phyloP scores from a whole-genome alignment of 1,140 invertebrate genomes.

The Lineus longissimus region DNA sequence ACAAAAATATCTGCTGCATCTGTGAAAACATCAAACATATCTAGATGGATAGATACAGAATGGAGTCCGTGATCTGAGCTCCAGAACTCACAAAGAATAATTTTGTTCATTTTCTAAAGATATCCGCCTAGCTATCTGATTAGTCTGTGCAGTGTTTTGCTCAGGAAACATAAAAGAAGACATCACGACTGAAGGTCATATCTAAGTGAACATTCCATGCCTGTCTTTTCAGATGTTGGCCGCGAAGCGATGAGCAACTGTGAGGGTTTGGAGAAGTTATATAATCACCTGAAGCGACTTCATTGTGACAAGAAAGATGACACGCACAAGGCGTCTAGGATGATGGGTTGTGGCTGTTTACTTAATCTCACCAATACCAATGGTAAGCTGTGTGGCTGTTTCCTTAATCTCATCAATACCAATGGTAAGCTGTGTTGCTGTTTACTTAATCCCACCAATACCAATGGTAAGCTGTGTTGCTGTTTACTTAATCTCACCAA shows the following conservation, averaged over 20 bases:
- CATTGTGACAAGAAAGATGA: constrained; percentile 29
- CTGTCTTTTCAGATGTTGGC: constrained; percentile 47
- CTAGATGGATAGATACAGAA: too few relatives aligned
- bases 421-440: too few relatives aligned
- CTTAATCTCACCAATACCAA: constrained; percentile 76
- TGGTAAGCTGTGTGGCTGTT: constrained; percentile 65
- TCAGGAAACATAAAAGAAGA: background rate
- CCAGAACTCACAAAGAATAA: too few relatives aligned
- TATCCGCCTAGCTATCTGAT: too few relatives aligned
- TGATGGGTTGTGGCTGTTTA: constrained; percentile 66
- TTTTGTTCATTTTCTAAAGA: too few relatives aligned
- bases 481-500: too few relatives aligned
- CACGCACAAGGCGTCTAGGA: constrained; percentile 46
- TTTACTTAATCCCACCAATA: too few relatives aligned
- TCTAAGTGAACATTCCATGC: background rate
- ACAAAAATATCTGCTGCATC: background rate
- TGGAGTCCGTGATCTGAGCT: too few relatives aligned
- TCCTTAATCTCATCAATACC: constrained; percentile 75
- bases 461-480: too few relatives aligned
- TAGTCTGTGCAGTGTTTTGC: too few relatives aligned
- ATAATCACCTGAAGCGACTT: constrained; percentile 44
- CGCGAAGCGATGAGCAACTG: constrained; percentile 50
- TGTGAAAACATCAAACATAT: too few relatives aligned
- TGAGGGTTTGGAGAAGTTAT: constrained; percentile 46
- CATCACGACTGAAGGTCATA: background rate